Conservation (phyloP, 1,140 invertebrate genomes). For the Aphelinus atriplicis region DNA sequence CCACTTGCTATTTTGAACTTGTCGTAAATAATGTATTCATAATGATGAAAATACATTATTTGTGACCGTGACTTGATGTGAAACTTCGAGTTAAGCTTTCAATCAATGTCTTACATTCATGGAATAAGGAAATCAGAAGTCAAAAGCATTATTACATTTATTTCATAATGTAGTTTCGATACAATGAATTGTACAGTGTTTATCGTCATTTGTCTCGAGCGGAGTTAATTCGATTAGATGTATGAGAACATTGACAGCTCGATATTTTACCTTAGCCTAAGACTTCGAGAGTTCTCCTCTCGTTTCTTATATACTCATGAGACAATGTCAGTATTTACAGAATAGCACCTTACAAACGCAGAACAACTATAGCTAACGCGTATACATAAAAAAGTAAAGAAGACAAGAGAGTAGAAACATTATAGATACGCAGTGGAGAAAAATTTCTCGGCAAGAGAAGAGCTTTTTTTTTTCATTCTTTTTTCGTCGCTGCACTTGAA, state of each 20-base stretch:
- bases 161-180: slow-evolving; percentile 45
- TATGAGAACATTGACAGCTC: background rate
- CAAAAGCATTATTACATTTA: slow-evolving; percentile 52
- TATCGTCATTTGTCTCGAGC: slow-evolving; percentile 2
- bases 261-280: slow-evolving; percentile 14
- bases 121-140: background rate
- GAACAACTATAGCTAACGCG: slow-evolving; percentile 25
- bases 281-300: slow-evolving; percentile 5
- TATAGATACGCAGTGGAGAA: slow-evolving; percentile 11
- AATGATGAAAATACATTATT: too few species aligned
- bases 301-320: slow-evolving; percentile 29
- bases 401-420: slow-evolving; percentile 3
- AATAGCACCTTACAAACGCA: slow-evolving; percentile 44
- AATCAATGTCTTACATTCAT: too few species aligned
- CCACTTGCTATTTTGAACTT: too few species aligned
- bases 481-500: background rate
- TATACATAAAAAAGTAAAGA: slow-evolving; percentile 1
- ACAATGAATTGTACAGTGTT: slow-evolving; percentile 38
- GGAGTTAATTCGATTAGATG: slow-evolving; percentile 18
- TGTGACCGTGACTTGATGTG: too few species aligned
- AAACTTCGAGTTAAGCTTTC: too few species aligned
- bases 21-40: too few species aligned
- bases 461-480: slow-evolving; percentile 12
- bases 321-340: slow-evolving; percentile 46
- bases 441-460: slow-evolving; percentile 25